A percentile compares a stretch with the other conserved stretches of the same genome.
Evolutionary conservation across 2,797 vertebrate species (phyloP).

Genomic region (Pangasius macronema): DNA sequence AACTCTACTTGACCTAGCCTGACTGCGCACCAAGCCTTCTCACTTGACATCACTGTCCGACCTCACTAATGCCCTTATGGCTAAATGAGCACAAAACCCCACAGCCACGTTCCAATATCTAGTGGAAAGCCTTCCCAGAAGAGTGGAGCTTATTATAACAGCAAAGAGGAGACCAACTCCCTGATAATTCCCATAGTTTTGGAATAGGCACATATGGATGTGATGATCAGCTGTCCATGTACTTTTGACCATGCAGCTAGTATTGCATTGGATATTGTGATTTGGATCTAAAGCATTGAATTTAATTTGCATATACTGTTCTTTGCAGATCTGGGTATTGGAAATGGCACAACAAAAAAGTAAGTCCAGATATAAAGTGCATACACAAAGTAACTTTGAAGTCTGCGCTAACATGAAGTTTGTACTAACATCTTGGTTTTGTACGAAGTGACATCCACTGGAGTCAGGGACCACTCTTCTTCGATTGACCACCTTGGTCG

Average conservation of each 20-base stretch:
- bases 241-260: background rate
- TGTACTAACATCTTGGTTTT: background rate
- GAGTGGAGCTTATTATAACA: background rate
- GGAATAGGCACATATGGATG: background rate
- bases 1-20: too few relatives aligned
- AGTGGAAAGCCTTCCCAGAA: background rate
- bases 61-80: background rate
- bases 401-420: background rate
- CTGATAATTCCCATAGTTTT: background rate
- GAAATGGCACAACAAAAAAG: slow-evolving; percentile 93
- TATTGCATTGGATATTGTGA: background rate
- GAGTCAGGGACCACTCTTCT: too few relatives aligned
- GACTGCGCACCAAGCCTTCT: background rate
- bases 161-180: background rate
- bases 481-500: too few relatives aligned
- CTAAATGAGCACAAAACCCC: background rate
- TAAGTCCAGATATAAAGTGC: slow-evolving; percentile 67
- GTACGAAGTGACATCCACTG: slow-evolving; percentile 89
- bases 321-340: slow-evolving; percentile 88
- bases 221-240: background rate
- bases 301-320: slow-evolving; percentile 45
- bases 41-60: background rate
- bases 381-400: background rate
- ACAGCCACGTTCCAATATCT: background rate
- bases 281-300: background rate